These are phyloP conservation scores for Sphecodes monilicornis DNA, from an alignment of 2,888 invertebrate species.

Conservation along the genomic window DNA sequence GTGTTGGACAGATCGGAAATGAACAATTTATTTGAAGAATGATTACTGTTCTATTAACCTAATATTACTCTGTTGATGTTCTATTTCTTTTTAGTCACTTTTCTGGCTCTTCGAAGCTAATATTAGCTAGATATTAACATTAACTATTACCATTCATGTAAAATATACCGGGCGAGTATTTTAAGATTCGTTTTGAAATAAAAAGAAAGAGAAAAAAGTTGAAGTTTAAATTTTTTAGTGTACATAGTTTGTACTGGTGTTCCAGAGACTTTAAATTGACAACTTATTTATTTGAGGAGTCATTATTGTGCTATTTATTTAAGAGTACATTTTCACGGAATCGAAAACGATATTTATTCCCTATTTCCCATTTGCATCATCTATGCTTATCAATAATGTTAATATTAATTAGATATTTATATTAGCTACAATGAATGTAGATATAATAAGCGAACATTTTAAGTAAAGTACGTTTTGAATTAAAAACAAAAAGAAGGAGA, in stretches of 20 bases:
- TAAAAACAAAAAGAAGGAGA: neutral
- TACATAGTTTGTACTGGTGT: neutral
- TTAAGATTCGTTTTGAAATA: no score
- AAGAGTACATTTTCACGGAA: neutral
- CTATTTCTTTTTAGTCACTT: no score
- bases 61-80: no score
- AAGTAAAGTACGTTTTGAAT: neutral
- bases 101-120: no score
- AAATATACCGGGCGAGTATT: no score
- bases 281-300: neutral
- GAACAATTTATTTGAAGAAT: neutral
- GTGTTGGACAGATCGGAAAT: neutral
- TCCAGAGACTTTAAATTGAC: neutral
- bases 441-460: neutral
- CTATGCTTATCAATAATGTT: neutral
- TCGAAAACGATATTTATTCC: neutral
- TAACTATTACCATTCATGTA: no score
- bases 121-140: no score
- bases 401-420: neutral
- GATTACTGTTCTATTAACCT: neutral
- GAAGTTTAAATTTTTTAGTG: no score
- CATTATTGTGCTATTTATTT: neutral
- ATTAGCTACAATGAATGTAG: neutral
- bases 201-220: no score
- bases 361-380: neutral